Percentiles rank a stretch among this genome's conserved stretches.
Evolutionary conservation across 2,113 vertebrate genomes (phyloP).

Genomic region (Oryzias woworae): DNA sequence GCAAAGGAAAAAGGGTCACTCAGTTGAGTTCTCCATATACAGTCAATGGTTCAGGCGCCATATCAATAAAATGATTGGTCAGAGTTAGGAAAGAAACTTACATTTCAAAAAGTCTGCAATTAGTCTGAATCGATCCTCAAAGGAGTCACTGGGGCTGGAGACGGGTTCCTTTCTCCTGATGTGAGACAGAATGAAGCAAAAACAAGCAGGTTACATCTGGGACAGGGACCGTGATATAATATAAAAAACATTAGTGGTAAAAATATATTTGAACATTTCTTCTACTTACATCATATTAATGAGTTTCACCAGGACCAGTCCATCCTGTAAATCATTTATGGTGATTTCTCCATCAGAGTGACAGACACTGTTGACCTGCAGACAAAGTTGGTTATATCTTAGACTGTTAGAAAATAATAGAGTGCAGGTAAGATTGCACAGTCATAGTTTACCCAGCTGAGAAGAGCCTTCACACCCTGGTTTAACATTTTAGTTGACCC

Average conservation of each 20-base stretch:
- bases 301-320: constrained; percentile 78
- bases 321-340: constrained; percentile 79
- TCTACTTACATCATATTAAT: constrained; percentile 84
- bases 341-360: constrained; percentile 63
- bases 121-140: constrained; percentile 73
- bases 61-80: no score
- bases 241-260: background rate
- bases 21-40: no score
- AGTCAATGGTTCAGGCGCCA: no score
- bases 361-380: constrained; percentile 81
- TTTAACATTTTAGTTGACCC: constrained; percentile 50
- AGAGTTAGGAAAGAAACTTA: constrained; percentile 65
- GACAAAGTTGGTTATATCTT: background rate
- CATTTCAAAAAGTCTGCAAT: constrained; percentile 82
- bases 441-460: constrained; percentile 52
- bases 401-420: no score
- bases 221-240: background rate
- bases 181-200: background rate
- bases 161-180: constrained; percentile 76
- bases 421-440: no score
- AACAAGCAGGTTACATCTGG: background rate
- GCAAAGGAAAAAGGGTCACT: no score
- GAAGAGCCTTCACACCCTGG: constrained; percentile 57
- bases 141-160: constrained; percentile 47
- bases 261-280: background rate